Percentiles rank a stretch among this genome's conserved stretches.
Evolutionary conservation across 1,140 invertebrate species (phyloP).

Genomic region (Chymomyza costata): DNA sequence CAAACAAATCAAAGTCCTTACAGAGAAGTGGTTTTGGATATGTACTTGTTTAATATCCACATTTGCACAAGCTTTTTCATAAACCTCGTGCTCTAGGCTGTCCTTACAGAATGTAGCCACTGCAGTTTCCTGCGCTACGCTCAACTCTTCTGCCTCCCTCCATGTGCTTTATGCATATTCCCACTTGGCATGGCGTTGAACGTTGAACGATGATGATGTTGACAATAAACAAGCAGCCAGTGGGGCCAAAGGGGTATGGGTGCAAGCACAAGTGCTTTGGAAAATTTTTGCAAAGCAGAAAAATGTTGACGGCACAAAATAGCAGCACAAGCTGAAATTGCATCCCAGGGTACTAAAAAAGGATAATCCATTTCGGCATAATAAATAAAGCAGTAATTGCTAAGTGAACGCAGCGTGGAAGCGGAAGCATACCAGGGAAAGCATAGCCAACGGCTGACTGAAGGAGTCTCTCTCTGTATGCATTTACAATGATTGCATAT

Average conservation of each 20-base stretch:
- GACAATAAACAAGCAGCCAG: conserved; percentile 2
- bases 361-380: conserved; percentile 74
- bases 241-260: background rate
- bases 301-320: conserved; percentile 49
- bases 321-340: conserved; percentile 55
- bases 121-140: conserved; percentile 13
- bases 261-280: conserved; percentile 11
- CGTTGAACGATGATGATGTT: conserved; percentile 21
- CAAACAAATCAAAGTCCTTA: no score
- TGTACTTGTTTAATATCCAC: no score
- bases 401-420: conserved; percentile 51
- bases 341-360: conserved; percentile 46
- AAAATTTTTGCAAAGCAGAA: conserved; percentile 25
- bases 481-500: background rate
- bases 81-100: no score
- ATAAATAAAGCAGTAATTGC: conserved; percentile 73
- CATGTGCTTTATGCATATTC: conserved; percentile 13
- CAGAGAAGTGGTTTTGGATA: no score
- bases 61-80: no score
- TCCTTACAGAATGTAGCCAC: conserved; percentile 4
- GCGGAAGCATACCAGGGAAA: background rate
- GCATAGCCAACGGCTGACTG: background rate
- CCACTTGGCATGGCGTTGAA: conserved; percentile 18
- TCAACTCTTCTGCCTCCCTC: background rate
- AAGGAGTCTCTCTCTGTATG: background rate